Evolutionary conservation across 1,140 invertebrate species (phyloP), one percentile per base, ranked within the genome.

Genomic region (Dolichoris vasculosae): DNA sequence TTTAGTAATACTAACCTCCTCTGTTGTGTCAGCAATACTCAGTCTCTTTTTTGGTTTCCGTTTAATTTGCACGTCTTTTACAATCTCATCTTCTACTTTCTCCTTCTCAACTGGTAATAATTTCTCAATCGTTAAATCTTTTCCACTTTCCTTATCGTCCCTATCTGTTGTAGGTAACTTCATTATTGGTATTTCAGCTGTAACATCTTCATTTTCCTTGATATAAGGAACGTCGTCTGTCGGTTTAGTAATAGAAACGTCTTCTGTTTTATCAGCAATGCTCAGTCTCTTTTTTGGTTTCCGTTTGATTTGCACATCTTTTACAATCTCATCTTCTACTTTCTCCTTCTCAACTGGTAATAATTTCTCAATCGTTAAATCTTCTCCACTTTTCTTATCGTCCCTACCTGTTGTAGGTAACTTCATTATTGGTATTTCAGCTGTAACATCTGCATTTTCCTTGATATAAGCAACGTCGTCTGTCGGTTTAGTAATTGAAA

Each of bases 311-410:
- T 89, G 80, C 38, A 91, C 86, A 48, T 91, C 89, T 87, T 94
- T 90, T 77, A 89, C 82, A 48, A 91, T 38, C 40, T 63, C 85
- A 89, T 90, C 90, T 32, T 90, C 91, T 40, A 85, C 87, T 43
- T 79, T 69, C 69, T 93, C 94, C 86, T 91, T 90, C 8, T 89
- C 83, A 15, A 87, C 85, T 2, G 91, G 76, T 8, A 91, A 83
- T 51, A 90, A 89, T 85, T 94, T 93, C 63, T 91, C 91, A 11
- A 94, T 90, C 9, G 93, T 92, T 9, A 95, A 77, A 77, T 94
- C 93, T 86, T 93, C 93, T 7, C 91, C 91, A 76, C 90, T 91
- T 89, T 94, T 93, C 86, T 93, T 38, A 32, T 87, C 83, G 0
- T 87, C 82, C 0, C 87, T 13, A 13, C 43, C 48, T 15, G 48